Conservation (phyloP, 2,797 vertebrate species). For the Schizopygopsis pylzovi region DNA sequence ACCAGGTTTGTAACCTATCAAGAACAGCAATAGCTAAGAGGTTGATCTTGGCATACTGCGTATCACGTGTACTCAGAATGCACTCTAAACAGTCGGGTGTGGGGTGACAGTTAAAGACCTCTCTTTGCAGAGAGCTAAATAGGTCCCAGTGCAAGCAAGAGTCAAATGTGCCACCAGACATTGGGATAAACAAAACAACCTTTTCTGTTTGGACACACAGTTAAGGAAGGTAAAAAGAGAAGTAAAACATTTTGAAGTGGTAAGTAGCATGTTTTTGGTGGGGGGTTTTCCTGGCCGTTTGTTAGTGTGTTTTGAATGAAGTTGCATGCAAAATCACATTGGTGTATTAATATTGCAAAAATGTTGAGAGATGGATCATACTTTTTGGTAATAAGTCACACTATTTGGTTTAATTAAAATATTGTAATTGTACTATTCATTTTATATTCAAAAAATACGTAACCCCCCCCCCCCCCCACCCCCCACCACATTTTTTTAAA, state of each 20-base stretch:
- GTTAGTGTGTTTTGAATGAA: not conserved
- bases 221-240: not conserved
- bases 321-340: no score
- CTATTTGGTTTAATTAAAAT: not conserved
- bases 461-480: not conserved
- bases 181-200: not conserved
- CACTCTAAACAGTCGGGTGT: conserved; percentile 44
- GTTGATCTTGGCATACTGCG: conserved; percentile 17
- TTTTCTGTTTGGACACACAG: not conserved
- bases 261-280: conserved; percentile 5
- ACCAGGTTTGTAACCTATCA: conserved; percentile 28
- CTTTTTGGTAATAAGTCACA: not conserved
- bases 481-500: no score
- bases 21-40: conserved; percentile 47
- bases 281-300: not conserved
- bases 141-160: conserved; percentile 20
- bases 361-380: not conserved
- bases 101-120: conserved; percentile 35
- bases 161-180: conserved; percentile 16
- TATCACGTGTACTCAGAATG: conserved; percentile 48
- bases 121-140: conserved; percentile 33
- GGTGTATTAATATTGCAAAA: not conserved
- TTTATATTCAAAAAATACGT: not conserved
- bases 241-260: not conserved
- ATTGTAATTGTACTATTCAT: not conserved